Percentiles rank a stretch among this genome's conserved stretches.
phyloP scores from a whole-genome alignment of 37 sponge, comb jelly and placozoan genomes.

The Cliona cf. orientalis region DNA sequence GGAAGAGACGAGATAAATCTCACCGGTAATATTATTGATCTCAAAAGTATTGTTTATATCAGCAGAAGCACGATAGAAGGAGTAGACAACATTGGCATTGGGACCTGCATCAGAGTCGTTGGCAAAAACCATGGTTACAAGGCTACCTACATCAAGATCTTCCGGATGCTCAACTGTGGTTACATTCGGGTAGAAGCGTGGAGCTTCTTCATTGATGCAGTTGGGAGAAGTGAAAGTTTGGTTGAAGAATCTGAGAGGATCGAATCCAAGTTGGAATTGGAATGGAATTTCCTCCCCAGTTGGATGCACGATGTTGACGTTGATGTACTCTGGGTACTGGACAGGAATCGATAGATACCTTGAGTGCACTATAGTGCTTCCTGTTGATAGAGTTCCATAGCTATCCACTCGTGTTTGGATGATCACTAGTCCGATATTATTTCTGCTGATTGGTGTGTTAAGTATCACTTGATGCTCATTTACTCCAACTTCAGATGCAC shows the following conservation, averaged over 20 bases:
- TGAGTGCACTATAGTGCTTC: not conserved
- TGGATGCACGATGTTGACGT: conserved; percentile 11
- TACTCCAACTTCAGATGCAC: not conserved
- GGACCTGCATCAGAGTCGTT: conserved; percentile 69
- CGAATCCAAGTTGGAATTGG: conserved; percentile 45
- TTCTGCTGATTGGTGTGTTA: conserved; percentile 18
- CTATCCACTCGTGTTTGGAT: conserved; percentile 37
- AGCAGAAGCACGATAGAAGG: not conserved
- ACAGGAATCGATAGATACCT: conserved; percentile 23
- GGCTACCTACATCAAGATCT: conserved; percentile 3
- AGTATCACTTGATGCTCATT: conserved; percentile 1
- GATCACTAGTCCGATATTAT: conserved; percentile 35
- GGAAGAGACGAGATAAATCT: conserved; percentile 18
- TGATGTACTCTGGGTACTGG: conserved; percentile 44
- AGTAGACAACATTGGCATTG: conserved; percentile 39
- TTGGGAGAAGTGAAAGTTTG: conserved; percentile 51
- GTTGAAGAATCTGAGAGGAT: conserved; percentile 32
- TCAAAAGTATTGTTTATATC: conserved; percentile 35
- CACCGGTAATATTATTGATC: conserved; percentile 59
- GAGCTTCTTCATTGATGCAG: conserved; percentile 60
- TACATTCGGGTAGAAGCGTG: conserved; percentile 43
- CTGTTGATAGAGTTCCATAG: not conserved
- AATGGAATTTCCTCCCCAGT: conserved; percentile 5
- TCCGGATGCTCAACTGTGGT: conserved; percentile 12
- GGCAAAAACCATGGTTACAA: conserved; percentile 58